Base-by-base conservation (phyloP, 2,888 invertebrate genomes). In the Beris morrisii region DNA sequence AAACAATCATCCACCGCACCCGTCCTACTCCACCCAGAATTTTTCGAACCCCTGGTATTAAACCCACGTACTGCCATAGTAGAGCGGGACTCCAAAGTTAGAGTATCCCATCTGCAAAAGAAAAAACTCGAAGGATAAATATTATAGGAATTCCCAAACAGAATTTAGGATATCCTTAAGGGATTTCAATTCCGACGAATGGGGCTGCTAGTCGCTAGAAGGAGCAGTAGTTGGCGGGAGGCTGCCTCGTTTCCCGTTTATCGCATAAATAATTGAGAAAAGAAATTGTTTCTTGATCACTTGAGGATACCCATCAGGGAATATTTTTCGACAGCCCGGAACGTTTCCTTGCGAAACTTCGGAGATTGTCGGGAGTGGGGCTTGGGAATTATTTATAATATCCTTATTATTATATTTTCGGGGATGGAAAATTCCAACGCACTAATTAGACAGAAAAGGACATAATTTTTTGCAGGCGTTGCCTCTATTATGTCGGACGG, bases 261-360 rank as follows among this genome's bases (percentile, higher is more conserved):
- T 70, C 71, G 70, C 71, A 71, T 71, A 71, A 71, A 71, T 71
- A 71, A 71, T 71, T 71, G 71, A 71, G 65, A 71, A 75, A 75
- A 73, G 74, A 77, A 78, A 78, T 78, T 77, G 78, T 78, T 78
- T 78, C 76, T 77, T 78, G 78, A 78, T 78, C 77, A 76, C 75
- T 78, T 76, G 76, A 76, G 74, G 75, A 76, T 75, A 76, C 77
- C 77, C 75, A 61, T 52, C 61, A 15, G 61, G 61, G 61, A 52
- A 61, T 61, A 61, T 38, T 38, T 38, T 38, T 9, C 38, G 38
- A 38, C 38, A 38, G 38, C 1, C 9, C 38, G 38, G 38, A 38
- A 38, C 38, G 9, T 38, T 38, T 38, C 38, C 5, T 38, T 38
- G 38, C 9, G 38, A 38, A 38, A 38, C 4, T 38, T 38, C 38